Percentiles rank a stretch among this genome's conserved stretches.
phyloP scores from a whole-genome alignment of 2,113 vertebrate species.

The Lates calcarifer region DNA sequence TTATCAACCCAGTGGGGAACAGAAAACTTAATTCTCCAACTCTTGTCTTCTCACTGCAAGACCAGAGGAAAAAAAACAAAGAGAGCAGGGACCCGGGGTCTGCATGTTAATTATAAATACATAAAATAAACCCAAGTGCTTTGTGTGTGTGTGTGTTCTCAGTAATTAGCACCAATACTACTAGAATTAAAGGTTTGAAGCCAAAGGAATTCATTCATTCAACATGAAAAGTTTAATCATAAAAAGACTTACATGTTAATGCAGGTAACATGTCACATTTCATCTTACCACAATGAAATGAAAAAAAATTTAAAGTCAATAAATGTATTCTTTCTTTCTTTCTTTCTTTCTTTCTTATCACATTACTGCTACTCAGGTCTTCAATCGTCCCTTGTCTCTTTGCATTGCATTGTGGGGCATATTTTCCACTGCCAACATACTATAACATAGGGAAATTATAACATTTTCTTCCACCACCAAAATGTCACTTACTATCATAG shows the following conservation, averaged over 20 bases:
- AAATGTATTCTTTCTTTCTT: not conserved
- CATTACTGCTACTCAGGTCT: not conserved
- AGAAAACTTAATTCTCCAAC: conserved; percentile 37
- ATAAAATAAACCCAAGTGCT: conserved; percentile 60
- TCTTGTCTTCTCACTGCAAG: conserved; percentile 28
- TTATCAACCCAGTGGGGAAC: conserved; percentile 54
- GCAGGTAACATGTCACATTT: not conserved
- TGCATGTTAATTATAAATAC: conserved; percentile 61
- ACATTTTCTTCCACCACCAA: not conserved
- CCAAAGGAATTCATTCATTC: conserved; percentile 5
- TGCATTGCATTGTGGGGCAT: not conserved
- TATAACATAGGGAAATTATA: not conserved
- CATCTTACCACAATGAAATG: not conserved
- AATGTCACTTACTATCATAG: no score
- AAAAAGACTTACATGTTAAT: not conserved
- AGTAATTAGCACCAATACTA: conserved; percentile 9
- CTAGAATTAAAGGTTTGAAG: conserved; percentile 4
- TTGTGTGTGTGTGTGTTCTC: conserved; percentile 28
- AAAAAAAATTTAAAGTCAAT: not conserved
- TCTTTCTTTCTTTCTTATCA: not conserved
- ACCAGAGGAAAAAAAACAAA: conserved; percentile 44
- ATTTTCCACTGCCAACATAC: not conserved
- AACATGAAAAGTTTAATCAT: conserved; percentile 6
- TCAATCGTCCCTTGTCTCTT: not conserved
- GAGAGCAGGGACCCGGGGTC: conserved; percentile 17